phyloP scores from a whole-genome alignment of 2,113 vertebrate species.

The Guaruba guarouba region DNA sequence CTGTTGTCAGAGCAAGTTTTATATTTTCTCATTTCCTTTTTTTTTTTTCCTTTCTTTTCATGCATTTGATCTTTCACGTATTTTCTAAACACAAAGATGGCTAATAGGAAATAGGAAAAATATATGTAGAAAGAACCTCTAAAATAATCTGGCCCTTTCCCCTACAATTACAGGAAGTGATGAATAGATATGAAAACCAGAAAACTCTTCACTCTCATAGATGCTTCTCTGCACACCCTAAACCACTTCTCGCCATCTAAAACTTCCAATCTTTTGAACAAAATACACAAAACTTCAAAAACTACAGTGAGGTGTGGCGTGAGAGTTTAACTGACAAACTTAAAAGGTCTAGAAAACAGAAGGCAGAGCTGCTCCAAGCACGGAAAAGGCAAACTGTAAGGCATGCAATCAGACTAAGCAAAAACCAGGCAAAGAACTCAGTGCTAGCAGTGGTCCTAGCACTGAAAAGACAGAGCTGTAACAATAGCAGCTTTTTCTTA shows the following conservation, averaged over 20 bases:
- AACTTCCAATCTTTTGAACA: not conserved
- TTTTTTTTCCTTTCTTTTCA: not conserved
- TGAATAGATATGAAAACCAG: not conserved
- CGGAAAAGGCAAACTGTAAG: not conserved
- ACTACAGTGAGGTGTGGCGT: not conserved
- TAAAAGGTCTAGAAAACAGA: not conserved
- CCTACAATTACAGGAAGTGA: not conserved
- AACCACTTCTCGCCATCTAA: not conserved
- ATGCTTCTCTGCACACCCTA: not conserved
- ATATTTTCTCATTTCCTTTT: not conserved
- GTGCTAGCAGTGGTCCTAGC: not conserved
- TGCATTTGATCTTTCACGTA: not conserved
- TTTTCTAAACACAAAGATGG: not conserved
- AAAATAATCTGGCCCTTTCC: not conserved
- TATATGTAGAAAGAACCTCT: not conserved
- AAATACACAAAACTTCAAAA: not conserved
- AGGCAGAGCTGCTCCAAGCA: not conserved
- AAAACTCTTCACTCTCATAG: not conserved
- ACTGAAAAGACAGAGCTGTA: not conserved
- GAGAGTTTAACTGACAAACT: not conserved
- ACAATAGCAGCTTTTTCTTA: not conserved
- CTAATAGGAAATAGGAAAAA: constrained; percentile 3
- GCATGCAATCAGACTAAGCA: not conserved
- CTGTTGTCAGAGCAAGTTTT: not conserved
- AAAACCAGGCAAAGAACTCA: not conserved